Percentiles rank a stretch among this genome's conserved stretches.
phyloP scores from a whole-genome alignment of 2,797 vertebrate genomes.

The Sebastes minor region DNA sequence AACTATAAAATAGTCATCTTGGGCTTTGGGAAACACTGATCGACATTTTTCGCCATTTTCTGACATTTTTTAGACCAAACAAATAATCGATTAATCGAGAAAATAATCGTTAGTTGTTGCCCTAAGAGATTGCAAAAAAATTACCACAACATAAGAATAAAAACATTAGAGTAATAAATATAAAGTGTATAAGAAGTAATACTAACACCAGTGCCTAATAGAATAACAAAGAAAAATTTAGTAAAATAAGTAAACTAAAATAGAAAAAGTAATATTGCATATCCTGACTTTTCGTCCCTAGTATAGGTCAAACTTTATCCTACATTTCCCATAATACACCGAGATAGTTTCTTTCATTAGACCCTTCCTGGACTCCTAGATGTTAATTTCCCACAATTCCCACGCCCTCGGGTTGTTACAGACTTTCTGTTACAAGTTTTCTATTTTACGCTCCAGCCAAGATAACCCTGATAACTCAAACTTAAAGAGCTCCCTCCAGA shows the following conservation, averaged over 20 bases:
- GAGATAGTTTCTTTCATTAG: neutral
- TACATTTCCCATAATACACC: neutral
- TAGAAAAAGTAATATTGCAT: neutral
- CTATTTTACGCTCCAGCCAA: neutral
- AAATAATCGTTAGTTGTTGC: too few relatives aligned
- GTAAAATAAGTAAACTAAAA: too few relatives aligned
- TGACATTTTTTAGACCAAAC: too few relatives aligned
- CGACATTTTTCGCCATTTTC: too few relatives aligned
- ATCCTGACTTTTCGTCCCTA: neutral
- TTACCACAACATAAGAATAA: neutral
- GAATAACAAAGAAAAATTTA: too few relatives aligned
- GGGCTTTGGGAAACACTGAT: too few relatives aligned
- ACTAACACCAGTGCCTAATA: too few relatives aligned
- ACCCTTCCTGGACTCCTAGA: neutral
- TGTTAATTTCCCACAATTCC: neutral
- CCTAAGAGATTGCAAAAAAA: too few relatives aligned
- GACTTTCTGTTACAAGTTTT: neutral
- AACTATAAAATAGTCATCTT: too few relatives aligned
- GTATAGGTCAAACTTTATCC: neutral
- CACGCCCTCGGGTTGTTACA: neutral
- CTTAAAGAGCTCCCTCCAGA: neutral
- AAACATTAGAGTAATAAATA: neutral
- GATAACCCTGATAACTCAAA: neutral
- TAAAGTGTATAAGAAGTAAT: too few relatives aligned
- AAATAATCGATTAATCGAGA: too few relatives aligned